These are phyloP conservation scores for Andrena bucephala DNA, from an alignment of 2,888 invertebrate species.

Conservation along the genomic window DNA sequence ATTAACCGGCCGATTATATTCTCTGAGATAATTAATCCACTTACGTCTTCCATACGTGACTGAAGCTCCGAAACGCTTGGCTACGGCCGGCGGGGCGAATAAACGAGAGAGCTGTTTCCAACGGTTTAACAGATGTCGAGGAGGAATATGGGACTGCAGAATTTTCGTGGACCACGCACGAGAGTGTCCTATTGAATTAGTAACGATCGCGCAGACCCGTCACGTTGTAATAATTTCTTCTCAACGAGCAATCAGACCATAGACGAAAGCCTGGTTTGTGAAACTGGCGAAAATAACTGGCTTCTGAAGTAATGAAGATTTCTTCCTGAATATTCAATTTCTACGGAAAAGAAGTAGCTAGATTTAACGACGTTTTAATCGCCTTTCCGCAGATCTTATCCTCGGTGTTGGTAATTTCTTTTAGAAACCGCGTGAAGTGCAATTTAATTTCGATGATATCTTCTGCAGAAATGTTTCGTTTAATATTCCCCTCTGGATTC, in stretches of 20 bases:
- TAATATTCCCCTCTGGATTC: not conserved
- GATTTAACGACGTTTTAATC: not conserved
- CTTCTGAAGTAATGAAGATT: not conserved
- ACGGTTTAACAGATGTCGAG: conserved; percentile 12
- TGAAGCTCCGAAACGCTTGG: conserved; percentile 36
- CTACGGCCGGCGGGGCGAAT: conserved; percentile 7
- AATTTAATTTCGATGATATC: not conserved
- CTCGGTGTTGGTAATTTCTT: too few species aligned
- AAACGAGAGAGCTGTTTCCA: conserved; percentile 30
- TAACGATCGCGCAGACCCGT: not conserved
- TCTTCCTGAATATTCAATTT: not conserved
- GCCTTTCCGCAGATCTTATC: not conserved
- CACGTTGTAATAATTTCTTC: not conserved
- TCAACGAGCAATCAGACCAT: not conserved
- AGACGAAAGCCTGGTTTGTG: not conserved
- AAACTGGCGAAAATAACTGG: not conserved
- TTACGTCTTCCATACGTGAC: conserved; percentile 67
- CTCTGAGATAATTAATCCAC: conserved; percentile 69
- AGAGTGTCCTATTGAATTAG: not conserved
- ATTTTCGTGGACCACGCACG: not conserved
- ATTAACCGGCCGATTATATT: conserved; percentile 70
- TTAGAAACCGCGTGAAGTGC: too few species aligned
- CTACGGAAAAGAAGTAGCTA: too few species aligned
- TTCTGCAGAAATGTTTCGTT: not conserved
- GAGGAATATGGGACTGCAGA: not conserved